Evolutionary conservation across 2,888 invertebrate species (phyloP).

Genomic region (Cylindroiulus punctatus): DNA sequence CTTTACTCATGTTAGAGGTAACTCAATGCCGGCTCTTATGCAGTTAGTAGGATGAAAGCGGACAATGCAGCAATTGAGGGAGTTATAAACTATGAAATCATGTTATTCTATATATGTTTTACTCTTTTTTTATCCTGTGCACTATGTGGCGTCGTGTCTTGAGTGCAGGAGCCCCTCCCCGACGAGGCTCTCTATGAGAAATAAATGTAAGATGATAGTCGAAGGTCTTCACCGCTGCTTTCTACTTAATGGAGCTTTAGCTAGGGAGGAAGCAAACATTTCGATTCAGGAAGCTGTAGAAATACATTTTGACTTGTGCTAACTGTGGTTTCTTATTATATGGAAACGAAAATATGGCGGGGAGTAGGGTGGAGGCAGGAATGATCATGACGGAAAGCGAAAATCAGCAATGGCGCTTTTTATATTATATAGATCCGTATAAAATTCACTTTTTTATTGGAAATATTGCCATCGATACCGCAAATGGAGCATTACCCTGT

Average conservation of each 20-base stretch:
- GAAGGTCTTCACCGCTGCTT: conserved; percentile 29
- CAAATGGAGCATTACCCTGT: not conserved
- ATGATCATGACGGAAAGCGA: not conserved
- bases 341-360: not conserved
- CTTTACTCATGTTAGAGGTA: conserved; percentile 28
- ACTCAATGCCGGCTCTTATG: conserved; percentile 19
- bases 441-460: not conserved
- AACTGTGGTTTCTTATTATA: not conserved
- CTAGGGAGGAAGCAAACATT: conserved; percentile 16
- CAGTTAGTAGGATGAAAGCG: conserved; percentile 29
- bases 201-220: conserved; percentile 42
- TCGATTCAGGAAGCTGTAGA: conserved; percentile 31
- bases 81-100: conserved; percentile 38
- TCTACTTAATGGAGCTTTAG: conserved; percentile 33
- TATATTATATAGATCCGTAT: not conserved
- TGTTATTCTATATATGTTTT: conserved; percentile 24
- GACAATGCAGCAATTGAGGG: conserved; percentile 30
- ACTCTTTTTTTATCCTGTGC: not conserved
- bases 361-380: not conserved
- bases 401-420: not conserved
- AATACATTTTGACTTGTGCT: conserved; percentile 23
- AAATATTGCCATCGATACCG: not conserved
- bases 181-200: conserved; percentile 7
- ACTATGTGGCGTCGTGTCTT: conserved; percentile 10
- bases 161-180: conserved; percentile 26